phyloP scores from a whole-genome alignment of 1,140 invertebrate species.

The Drosophila seguyi region DNA sequence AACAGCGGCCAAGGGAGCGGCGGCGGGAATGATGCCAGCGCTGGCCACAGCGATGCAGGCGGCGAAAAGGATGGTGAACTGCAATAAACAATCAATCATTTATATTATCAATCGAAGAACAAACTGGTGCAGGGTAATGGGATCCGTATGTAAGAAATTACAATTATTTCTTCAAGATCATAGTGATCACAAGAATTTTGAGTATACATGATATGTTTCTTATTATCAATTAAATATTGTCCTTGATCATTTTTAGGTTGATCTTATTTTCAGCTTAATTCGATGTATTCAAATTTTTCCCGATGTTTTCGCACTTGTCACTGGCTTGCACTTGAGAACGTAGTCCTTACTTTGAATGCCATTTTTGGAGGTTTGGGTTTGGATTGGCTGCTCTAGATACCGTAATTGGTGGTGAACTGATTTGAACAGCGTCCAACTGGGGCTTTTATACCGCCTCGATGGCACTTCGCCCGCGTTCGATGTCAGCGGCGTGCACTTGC shows the following conservation, averaged over 20 bases:
- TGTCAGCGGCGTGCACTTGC: constrained; percentile 73
- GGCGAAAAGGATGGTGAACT: constrained; percentile 81
- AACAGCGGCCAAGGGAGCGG: constrained; percentile 80
- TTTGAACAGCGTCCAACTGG: constrained; percentile 71
- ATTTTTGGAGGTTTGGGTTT: constrained; percentile 62
- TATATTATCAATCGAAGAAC: too few species aligned
- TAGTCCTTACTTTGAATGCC: constrained; percentile 83
- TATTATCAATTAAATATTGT: background rate
- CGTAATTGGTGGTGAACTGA: constrained; percentile 83
- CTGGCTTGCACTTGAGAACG: constrained; percentile 25
- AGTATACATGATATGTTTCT: too few species aligned
- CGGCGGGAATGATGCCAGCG: constrained; percentile 79
- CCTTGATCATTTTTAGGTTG: background rate
- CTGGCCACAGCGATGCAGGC: constrained; percentile 79
- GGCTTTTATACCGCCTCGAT: constrained; percentile 76
- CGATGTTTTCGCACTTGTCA: constrained; percentile 25
- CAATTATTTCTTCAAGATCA: background rate
- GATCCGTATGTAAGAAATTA: background rate
- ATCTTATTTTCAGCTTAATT: background rate
- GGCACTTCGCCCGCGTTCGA: constrained; percentile 58
- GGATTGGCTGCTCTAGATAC: constrained; percentile 79
- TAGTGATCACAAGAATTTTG: background rate
- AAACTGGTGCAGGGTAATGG: too few species aligned
- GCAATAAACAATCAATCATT: too few species aligned
- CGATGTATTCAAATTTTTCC: background rate